Evolutionary conservation across 2,797 vertebrate genomes (phyloP).

Genomic region (Pantherophis alleghaniensis): DNA sequence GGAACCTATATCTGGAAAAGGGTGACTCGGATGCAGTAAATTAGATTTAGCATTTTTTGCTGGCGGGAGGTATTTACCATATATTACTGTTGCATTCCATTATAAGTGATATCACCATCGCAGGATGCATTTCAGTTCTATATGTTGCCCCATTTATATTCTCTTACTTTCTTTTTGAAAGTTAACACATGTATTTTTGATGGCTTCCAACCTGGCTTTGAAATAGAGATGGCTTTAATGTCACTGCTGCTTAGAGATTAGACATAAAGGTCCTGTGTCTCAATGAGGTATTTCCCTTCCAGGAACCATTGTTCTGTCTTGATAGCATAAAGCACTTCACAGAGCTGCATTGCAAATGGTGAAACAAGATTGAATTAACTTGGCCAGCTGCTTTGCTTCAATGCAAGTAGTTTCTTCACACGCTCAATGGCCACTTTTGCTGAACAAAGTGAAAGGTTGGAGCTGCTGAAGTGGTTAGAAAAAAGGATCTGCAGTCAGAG

Average conservation of each 20-base stretch:
- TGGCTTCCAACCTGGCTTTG: conserved; percentile 1
- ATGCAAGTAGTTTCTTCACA: background rate
- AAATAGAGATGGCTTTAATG: background rate
- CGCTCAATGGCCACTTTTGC: background rate
- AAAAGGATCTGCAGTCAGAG: background rate
- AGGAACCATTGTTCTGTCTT: background rate
- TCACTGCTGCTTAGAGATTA: background rate
- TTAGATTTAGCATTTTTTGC: conserved; percentile 29
- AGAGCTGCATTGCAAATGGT: background rate
- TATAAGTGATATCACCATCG: conserved; percentile 36
- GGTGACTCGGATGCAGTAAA: conserved; percentile 39
- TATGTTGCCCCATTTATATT: conserved; percentile 20
- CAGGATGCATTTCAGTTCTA: conserved; percentile 45
- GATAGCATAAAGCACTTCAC: background rate
- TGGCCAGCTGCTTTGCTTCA: background rate
- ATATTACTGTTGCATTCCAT: conserved; percentile 17
- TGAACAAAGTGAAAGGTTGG: background rate
- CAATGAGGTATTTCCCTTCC: background rate
- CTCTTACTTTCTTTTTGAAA: conserved; percentile 8
- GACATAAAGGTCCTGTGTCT: background rate
- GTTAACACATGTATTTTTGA: background rate
- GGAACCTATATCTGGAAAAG: conserved; percentile 49
- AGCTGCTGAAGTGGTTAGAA: background rate
- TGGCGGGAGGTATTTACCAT: conserved; percentile 13
- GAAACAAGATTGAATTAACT: background rate